Evolutionary conservation across 2,113 vertebrate species (phyloP).

Genomic region (Elachura formosa): DNA sequence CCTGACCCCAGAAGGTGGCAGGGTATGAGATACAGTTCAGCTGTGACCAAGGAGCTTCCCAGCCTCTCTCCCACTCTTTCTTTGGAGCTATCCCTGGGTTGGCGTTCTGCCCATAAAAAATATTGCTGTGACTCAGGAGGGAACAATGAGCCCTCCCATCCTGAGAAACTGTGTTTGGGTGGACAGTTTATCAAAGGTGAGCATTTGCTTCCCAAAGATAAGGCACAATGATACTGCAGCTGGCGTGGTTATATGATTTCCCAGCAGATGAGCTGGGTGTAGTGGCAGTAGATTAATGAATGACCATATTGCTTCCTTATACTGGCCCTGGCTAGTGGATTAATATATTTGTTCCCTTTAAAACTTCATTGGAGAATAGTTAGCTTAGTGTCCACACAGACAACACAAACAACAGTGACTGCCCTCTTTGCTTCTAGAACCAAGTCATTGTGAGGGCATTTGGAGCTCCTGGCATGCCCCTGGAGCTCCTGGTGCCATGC

Average conservation of each 20-base stretch:
- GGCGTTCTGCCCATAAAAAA: not conserved
- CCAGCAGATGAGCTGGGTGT: conserved; percentile 27
- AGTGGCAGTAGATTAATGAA: conserved; percentile 39
- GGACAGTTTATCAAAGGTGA: not conserved
- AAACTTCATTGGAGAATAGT: not conserved
- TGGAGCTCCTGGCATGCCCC: not conserved
- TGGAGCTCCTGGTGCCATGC: not conserved
- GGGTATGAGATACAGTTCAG: not conserved
- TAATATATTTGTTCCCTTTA: conserved; percentile 50
- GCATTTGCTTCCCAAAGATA: not conserved
- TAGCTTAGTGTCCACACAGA: conserved; percentile 32
- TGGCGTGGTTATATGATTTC: not conserved
- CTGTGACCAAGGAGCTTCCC: not conserved
- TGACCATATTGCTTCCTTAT: conserved; percentile 44
- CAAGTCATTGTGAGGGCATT: not conserved
- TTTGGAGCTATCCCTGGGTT: not conserved
- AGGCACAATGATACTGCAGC: conserved; percentile 19
- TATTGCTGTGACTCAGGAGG: not conserved
- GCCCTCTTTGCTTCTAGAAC: not conserved
- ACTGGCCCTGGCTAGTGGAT: conserved; percentile 55
- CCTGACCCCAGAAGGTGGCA: not conserved
- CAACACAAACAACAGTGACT: not conserved
- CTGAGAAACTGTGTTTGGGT: not conserved
- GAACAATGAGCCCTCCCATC: not conserved
- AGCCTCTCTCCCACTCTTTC: not conserved